Base-by-base conservation (phyloP, 1,140 invertebrate genomes). In the Psix sp. region DNA sequence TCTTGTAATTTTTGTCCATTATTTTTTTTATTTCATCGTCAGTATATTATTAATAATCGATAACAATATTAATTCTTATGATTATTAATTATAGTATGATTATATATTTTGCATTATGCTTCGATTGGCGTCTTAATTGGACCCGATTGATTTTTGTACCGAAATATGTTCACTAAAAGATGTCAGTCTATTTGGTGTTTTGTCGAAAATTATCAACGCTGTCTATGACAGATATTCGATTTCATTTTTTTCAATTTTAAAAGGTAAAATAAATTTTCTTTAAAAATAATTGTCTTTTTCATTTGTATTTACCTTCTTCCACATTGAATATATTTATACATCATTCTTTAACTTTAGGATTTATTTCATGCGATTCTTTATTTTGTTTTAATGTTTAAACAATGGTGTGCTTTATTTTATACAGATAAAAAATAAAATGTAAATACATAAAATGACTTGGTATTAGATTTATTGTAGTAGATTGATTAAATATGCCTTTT, bases 261-360 rank as follows among this genome's bases (percentile, higher is more conserved):
- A 45, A 60, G 11, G 9, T 57, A 48, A 48, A 60, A 40, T 48
- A 60, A 60, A 60, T 40, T 60, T 60, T 48, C 16, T 60, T 60
- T 60, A 18, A 59, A 31, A 29, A 15, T 17, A 46, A 2, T 26
- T 26, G 33, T 17, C 18, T 14, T 42, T 24, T 24, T 24, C 21
- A 42, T 42, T 14, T 3, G 5, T 20, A n/a, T 20, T 20, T 3
- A n/a, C 10, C 6, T 42, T 42, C 21, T 42, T 21, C 11, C n/a
- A n/a, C n/a, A n/a, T n/a, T n/a, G n/a, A n/a, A 24, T n/a, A 2
- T 7, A 7, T 24, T 24, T 24, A 4, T 24, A 7, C 21, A 24
- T 24, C 3, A 24, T n/a, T n/a, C n/a, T n/a, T n/a, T n/a, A 24
- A 24, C 21, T 24, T 4, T 24, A 24, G 3, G 21, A 4, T 3